These are phyloP conservation scores for Cottoperca gobio DNA, from an alignment of 2,797 vertebrate species.

Conservation along the genomic window DNA sequence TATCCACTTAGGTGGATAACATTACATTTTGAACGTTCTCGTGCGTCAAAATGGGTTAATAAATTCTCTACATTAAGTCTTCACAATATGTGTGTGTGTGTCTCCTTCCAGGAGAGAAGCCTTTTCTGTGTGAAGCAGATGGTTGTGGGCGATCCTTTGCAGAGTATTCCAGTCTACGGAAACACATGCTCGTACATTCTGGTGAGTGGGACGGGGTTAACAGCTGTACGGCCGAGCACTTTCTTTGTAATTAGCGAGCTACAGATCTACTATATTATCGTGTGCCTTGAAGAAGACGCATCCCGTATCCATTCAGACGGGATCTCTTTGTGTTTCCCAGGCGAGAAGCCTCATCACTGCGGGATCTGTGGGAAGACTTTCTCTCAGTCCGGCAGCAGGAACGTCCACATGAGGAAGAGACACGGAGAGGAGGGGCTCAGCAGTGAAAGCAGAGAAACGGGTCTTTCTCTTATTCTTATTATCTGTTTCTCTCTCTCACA, in stretches of 20 bases:
- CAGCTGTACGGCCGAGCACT: conserved; percentile 35
- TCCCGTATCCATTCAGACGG: conserved; percentile 4
- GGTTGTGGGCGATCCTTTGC: conserved; percentile 98
- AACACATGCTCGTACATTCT: conserved; percentile 98
- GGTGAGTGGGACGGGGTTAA: conserved; percentile 82
- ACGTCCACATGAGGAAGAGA: conserved; percentile 97
- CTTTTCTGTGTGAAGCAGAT: conserved; percentile 96
- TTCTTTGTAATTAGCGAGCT: conserved; percentile 1
- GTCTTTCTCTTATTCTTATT: conserved; percentile 56
- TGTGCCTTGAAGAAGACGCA: background rate
- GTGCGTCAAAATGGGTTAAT: conserved; percentile 4
- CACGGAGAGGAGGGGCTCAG: conserved; percentile 83
- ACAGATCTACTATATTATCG: conserved; percentile 8
- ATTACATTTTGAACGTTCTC: background rate
- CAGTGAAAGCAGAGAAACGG: conserved; percentile 80
- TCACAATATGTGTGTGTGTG: conserved; percentile 24
- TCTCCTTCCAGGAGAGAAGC: conserved; percentile 91
- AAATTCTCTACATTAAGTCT: conserved; percentile 33
- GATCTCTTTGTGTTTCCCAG: conserved; percentile 71
- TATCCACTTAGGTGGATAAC: background rate
- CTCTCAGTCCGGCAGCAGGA: conserved; percentile 98
- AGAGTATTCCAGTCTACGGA: conserved; percentile 98
- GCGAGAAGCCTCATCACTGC: conserved; percentile 97
- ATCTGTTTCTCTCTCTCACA: background rate
- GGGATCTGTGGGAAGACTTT: conserved; percentile 97